Evolutionary conservation across 2,888 invertebrate genomes (phyloP).

Genomic region (Hydrotaea cyrtoneurina): DNA sequence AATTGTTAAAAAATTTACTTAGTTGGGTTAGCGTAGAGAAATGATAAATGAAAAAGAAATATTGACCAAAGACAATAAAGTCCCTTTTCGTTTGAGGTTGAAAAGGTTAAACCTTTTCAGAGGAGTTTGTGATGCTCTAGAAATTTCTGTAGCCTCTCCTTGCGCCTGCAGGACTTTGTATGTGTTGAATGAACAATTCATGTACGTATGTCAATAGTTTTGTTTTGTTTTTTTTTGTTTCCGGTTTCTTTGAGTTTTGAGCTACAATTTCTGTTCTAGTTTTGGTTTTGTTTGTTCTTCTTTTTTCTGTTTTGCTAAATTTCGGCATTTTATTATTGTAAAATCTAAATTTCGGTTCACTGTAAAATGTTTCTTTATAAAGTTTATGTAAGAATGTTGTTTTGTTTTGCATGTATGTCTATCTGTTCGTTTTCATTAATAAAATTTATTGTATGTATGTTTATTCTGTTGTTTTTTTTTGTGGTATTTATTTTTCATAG

Average conservation of each 20-base stretch:
- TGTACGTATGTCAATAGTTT: neutral
- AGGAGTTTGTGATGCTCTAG: too few relatives aligned
- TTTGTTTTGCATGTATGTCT: too few relatives aligned
- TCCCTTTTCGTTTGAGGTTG: neutral
- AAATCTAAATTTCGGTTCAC: conserved; percentile 53
- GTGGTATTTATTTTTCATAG: conserved; percentile 63
- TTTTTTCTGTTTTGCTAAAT: conserved; percentile 6
- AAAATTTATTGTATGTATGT: conserved; percentile 57
- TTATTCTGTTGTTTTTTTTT: conserved; percentile 52
- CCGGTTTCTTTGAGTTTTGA: neutral
- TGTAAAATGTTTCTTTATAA: conserved; percentile 64
- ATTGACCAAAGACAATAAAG: too few relatives aligned
- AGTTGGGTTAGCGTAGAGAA: neutral
- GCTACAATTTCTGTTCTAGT: neutral
- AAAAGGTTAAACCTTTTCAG: neutral
- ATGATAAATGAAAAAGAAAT: neutral
- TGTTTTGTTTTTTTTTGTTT: neutral
- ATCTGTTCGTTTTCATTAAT: conserved; percentile 36
- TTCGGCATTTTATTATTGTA: conserved; percentile 27
- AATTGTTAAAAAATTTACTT: neutral
- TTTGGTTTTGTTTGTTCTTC: neutral
- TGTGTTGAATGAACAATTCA: neutral
- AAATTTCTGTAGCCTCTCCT: too few relatives aligned
- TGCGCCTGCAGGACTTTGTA: neutral
- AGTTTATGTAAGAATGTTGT: conserved; percentile 54